Evolutionary conservation across 1,140 invertebrate genomes (phyloP), one percentile per base, ranked within the genome.

Genomic region (Rhagoletis pomonella): DNA sequence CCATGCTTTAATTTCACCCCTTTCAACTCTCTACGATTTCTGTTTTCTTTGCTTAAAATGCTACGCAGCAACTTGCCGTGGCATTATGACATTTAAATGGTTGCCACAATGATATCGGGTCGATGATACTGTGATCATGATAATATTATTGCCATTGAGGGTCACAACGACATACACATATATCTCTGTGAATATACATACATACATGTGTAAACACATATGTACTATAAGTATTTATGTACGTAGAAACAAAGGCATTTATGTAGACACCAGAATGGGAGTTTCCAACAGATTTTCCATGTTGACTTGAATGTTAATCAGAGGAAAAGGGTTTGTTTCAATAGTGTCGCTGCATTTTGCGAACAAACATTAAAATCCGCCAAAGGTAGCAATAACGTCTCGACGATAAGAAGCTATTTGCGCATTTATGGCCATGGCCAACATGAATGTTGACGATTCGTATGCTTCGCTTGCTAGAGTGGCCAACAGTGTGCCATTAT

Each of bases 401-500:
- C 67, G 42, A 47, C 67, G 39, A 44, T 73, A 73, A 47, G 39
- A 42, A 73, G 67, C 44, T 73, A 42, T 44, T 73, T 73, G 67
- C 42, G 44, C 67, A 73, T 47, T 73, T 73, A 73, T 73, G 67
- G 17, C 39, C 42, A 73, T 73, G 67, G 17, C 39, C 42, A 73
- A 47, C 12, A 44, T 73, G 39, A 42, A 4, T 47, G 67, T n/a
- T 73, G 42, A 73, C 42, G 42, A 19, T 69, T 14, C 4, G 39
- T 44, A 42, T 39, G 67, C 39, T 44, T 73, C 67, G 44, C 67
- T 73, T 14, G 67, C 67, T 73, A 3, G 12, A 73, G 42, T 47
- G 67, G 3, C 10, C 67, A 73, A 69, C 67, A 17, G 67, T 44
- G 65, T 69, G 10, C 39, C 42, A 44, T 69, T 39, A 29, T 6